Base-by-base conservation (phyloP, 2,888 invertebrate genomes). In the Agrotis clavis region DNA sequence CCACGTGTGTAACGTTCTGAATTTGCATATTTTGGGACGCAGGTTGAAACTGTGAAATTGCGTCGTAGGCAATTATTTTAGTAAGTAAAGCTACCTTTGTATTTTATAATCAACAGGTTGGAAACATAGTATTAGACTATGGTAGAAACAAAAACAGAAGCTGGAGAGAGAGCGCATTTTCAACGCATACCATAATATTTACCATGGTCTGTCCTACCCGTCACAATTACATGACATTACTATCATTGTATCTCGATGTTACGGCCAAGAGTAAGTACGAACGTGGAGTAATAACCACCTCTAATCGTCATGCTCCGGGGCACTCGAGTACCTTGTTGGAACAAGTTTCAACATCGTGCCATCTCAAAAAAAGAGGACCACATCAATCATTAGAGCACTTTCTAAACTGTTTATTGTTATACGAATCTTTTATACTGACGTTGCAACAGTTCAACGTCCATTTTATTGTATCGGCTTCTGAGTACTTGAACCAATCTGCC, bases 371-470 rank as follows among this genome's bases (percentile, higher is more conserved):
- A 82, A 84, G 88, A 88, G 83, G 88, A 90, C 90, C 86, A 86
- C 92, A 93, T 93, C 94, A 90, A 93, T 94, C 93, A 94, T 92
- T 89, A 87, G 87, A 90, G 90, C 90, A 93, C 94, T 94, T 94
- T 94, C 94, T 94, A 94, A 92, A 92, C 90, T 90, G 91, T 91
- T 93, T 93, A 91, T 91, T 91, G 86, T 86, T 83, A 75, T 81
- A 73, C 63, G 75, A 75, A 76, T 81, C 80, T 84, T 85, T 86
- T 87, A 82, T 70, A 45, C 41, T 56, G 73, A 69, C 72, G 67
- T 51, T 79, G 86, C 64, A 75, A 66, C 72, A 86, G 80, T 84
- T 87, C 77, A 71, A 87, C 71, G 70, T 68, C 65, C 83, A 82
- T 35, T 50, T 74, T 76, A 72, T 68, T 67, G 72, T 65, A 65